A percentile compares a stretch with the other conserved stretches of the same genome.
Conservation (phyloP, 2,797 vertebrate genomes). For the Sebastes cheni region DNA sequence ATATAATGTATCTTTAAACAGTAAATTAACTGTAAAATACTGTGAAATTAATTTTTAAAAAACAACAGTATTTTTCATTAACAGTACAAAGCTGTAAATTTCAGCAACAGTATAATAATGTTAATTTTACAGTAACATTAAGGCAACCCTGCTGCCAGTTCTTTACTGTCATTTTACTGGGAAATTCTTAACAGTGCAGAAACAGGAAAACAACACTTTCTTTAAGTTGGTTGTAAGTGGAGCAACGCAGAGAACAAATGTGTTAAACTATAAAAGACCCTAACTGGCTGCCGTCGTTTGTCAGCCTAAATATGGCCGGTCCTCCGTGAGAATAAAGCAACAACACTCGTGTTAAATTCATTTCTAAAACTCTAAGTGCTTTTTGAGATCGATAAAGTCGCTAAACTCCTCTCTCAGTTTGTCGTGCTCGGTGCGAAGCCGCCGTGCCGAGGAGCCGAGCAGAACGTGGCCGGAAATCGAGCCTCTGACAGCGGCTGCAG, state of each 20-base stretch:
- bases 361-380: background rate
- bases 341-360: background rate
- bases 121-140: too few species aligned
- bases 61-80: too few species aligned
- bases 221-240: background rate
- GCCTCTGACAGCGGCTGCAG: conserved; percentile 41
- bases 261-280: background rate
- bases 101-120: too few species aligned
- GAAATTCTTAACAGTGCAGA: too few species aligned
- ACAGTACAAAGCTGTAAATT: too few species aligned
- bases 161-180: too few species aligned
- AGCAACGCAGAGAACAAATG: background rate
- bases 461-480: background rate
- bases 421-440: background rate
- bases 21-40: too few species aligned
- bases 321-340: background rate
- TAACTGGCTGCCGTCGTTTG: background rate
- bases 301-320: conserved; percentile 46
- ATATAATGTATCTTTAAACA: too few species aligned
- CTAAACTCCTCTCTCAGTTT: background rate
- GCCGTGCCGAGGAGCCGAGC: conserved; percentile 2
- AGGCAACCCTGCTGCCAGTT: too few species aligned
- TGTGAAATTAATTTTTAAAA: too few species aligned
- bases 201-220: background rate
- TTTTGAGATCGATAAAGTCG: background rate